Base-by-base conservation (phyloP, 2,113 vertebrate species). In the Pagrus major region DNA sequence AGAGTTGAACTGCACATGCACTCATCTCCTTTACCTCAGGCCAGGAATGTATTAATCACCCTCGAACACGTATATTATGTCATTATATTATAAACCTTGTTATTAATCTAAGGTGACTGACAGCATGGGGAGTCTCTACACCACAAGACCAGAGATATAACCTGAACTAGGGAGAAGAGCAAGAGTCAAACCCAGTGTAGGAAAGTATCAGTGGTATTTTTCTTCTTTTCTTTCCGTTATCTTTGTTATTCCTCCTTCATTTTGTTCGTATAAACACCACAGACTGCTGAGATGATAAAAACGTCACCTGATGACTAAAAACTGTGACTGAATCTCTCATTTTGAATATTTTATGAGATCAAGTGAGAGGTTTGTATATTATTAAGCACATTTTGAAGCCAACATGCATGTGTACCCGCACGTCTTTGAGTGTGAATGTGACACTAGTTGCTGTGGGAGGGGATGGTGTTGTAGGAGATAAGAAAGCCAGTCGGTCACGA, bases 391-490 rank as follows among this genome's bases (percentile, higher is more conserved):
- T 9, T 41, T 64, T 56, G 1, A 12, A 27, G 44, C 20, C 9
- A 44, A 4, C 18, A 16, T 39, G 31, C 16, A 16, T 5, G n/a
- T 1, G 27, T 3, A 5, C 10, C 5, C 1, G 42, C 15, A 3
- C 23, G 7, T 39, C n/a, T 29, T 12, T 25, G 25, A 10, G 35
- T 1, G 16, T 5, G 49, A 27, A 11, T 3, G 0, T 51, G 78
- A 14, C 31, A 9, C 12, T 14, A 11, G 18, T 39, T 4, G 16
- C 44, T 21, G 55, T 23, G 41, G 41, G 70, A 1, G 66, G 15
- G 49, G 31, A n/a, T 41, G 3, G 46, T 10, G 67, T 8, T 46
- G 39, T 56, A 55, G 42, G 47, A 67, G 76, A 83, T 79, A 83
- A 83, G 18, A 74, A 12, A n/a, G n/a, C 25, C 1, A n/a, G 9